Evolutionary conservation across 2,888 invertebrate genomes (phyloP), one percentile per base, ranked within the genome.

Genomic region (Sarcophaga variegata): DNA sequence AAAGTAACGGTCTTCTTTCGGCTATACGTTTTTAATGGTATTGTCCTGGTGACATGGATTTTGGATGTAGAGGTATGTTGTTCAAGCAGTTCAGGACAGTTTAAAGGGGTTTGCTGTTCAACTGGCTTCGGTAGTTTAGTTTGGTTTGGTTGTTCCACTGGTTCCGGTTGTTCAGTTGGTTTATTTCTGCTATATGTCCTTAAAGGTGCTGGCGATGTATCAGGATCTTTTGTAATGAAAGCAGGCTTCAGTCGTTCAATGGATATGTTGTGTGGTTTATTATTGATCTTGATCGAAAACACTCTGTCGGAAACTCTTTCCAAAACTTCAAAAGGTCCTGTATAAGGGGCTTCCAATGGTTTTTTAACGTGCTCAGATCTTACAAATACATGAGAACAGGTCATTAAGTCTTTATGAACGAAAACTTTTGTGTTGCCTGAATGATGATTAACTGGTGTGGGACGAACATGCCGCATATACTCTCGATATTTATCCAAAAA

Each of bases 1-100:
- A 70, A 70, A 14, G 69, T 8, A 14, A 70, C 69, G 0, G 69
- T 70, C 17, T 62, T 70, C 17, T 70, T 70, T 49, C 69, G 20
- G 49, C 69, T 54, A 14, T 70, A 70, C 14, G 69, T 70, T 3
- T 14, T 70, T 54, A 70, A 25, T 8, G 49, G 69, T 54, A 22
- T n/a, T 49, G 69, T 27, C 27, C 27, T 27, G 27, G 27, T 27
- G 4, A 25, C 25, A 25, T 25, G 25, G 25, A 25, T 25, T 25
- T 3, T 25, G 25, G 25, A 47, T 22, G 47, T 10, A 14, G 12
- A 3, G 54, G 12, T 49, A 12, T 54, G 69, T 12, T 22, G 27
- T 27, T 27, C 5, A 27, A 27, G 27, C 11, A 3, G 64, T 64
- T 20, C 27, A 27, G 27, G 5, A n/a, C 4, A 60, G 17, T 60